Base-by-base conservation (phyloP, 2,888 invertebrate genomes). In the Amphiduros pacificus region DNA sequence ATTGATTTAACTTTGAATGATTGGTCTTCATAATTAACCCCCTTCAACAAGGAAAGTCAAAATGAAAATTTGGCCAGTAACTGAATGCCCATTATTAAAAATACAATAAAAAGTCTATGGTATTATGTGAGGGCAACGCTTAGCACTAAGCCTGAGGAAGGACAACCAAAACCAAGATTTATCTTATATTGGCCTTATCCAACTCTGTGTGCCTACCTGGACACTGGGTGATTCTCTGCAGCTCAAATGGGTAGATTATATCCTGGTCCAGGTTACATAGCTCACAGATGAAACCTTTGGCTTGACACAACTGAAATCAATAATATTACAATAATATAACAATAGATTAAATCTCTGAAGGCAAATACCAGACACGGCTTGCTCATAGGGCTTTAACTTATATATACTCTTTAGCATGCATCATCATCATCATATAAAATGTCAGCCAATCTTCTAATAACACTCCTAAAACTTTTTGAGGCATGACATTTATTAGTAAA, bases 231-330 rank as follows among this genome's bases (percentile, higher is more conserved):
- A 79, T 77, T 59, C 68, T 73, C 29, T 73, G 67, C 22, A 80
- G 72, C 60, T 82, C 78, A 67, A 79, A 81, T 32, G 81, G 82
- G 63, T 77, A 82, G 56, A 82, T 75, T 17, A 81, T 68, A 55
- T 78, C 77, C 40, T 71, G 62, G 14, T 66, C 72, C 61, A 75
- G 71, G 40, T 73, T 69, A 60, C 82, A 82, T 61, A 80, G 67
- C 56, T 80, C 82, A 73, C 82, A 82, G 56, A 82, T 74, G 62
- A 80, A 81, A n/a, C 81, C 81, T 68, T 78, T 71, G 11, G 77
- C 76, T 41, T 74, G 77, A 62, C 82, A 82, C 55, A 78, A 69
- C 78, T 80, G 69, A 14, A 74, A 73, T 27, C n/a, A 51, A 31
- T 49, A 24, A 55, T 5, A 51, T 26, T 51, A 48, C 14, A 17